A percentile compares a stretch with the other conserved stretches of the same genome.
Evolutionary conservation across 2,797 vertebrate species (phyloP).

Genomic region (Neopelma chrysocephalum): DNA sequence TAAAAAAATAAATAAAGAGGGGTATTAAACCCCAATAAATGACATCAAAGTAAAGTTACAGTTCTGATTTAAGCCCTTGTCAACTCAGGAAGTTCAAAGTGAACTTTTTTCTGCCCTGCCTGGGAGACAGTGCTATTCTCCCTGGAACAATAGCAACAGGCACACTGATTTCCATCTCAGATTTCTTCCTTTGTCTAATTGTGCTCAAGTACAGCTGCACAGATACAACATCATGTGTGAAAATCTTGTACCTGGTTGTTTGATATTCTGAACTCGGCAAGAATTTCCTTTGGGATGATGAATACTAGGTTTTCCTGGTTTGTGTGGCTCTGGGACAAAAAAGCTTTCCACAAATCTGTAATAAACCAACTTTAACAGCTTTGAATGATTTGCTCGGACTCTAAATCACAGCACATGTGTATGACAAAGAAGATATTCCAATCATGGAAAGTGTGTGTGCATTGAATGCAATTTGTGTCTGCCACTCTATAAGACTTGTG

Average conservation of each 20-base stretch:
- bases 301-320: not conserved
- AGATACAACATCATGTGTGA: not conserved
- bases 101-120: slow-evolving; percentile 23
- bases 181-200: not conserved
- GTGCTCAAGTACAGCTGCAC: not conserved
- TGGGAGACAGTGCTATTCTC: not conserved
- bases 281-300: not conserved
- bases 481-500: not conserved
- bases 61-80: slow-evolving; percentile 57
- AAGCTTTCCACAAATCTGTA: not conserved
- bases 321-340: not conserved
- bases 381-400: not conserved
- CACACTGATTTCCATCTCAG: not conserved
- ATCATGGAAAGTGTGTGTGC: not conserved
- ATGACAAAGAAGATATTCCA: not conserved
- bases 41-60: slow-evolving; percentile 52
- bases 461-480: not conserved
- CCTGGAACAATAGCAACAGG: slow-evolving; percentile 4
- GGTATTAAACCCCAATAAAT: slow-evolving; percentile 53
- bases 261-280: not conserved
- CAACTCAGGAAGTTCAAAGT: slow-evolving; percentile 52
- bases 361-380: not conserved
- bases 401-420: not conserved
- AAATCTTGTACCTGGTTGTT: not conserved
- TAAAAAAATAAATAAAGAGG: slow-evolving; percentile 46